phyloP scores from a whole-genome alignment of 2,113 vertebrate genomes.

The Ailuropoda melanoleuca region DNA sequence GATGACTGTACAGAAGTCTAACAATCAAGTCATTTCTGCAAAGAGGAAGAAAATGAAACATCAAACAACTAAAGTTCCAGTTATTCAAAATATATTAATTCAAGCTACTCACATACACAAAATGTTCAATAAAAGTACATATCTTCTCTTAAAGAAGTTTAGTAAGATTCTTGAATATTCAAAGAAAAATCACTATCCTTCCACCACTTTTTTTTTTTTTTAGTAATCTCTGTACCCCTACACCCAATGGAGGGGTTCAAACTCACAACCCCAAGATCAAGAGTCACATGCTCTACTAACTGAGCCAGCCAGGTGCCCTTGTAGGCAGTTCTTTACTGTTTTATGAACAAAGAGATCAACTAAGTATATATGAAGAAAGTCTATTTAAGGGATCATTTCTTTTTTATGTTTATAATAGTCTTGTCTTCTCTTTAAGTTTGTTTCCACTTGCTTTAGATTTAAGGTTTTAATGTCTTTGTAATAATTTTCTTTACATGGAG shows the following conservation, averaged over 20 bases:
- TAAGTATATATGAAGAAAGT: constrained; percentile 2
- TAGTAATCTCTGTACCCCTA: background rate
- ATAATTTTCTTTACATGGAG: background rate
- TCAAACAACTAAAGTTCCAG: background rate
- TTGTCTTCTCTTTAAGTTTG: background rate
- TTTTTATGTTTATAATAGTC: background rate
- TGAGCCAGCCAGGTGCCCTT: background rate
- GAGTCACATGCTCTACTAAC: background rate
- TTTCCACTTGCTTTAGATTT: constrained; percentile 34
- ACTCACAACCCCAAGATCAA: background rate
- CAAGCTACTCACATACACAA: background rate
- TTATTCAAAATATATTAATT: background rate
- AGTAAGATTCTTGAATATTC: constrained; percentile 5
- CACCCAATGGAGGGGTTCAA: background rate
- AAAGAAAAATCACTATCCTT: background rate
- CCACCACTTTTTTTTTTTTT: background rate
- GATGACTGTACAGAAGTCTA: background rate
- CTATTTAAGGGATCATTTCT: background rate
- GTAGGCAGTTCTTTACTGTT: background rate
- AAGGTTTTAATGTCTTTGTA: constrained; percentile 13
- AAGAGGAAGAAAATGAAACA: background rate
- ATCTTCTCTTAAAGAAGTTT: background rate
- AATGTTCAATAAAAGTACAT: background rate
- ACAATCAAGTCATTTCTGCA: background rate
- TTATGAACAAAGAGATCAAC: constrained; percentile 33